Base-by-base conservation (phyloP, 92 coral and sea anemone genomes). In the Pocillopora meandrina region DNA sequence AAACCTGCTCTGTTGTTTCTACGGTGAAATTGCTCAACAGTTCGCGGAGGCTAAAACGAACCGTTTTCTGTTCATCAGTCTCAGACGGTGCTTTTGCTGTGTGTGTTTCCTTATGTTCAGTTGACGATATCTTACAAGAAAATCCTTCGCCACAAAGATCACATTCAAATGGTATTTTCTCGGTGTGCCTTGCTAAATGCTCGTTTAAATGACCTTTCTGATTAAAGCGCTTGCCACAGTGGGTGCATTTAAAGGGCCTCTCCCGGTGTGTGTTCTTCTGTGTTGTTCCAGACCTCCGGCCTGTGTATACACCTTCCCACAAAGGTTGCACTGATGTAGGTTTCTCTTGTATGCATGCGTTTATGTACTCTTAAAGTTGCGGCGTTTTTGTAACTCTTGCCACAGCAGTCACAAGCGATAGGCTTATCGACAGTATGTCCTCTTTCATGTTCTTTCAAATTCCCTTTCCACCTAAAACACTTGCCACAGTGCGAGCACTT, bases 211-310 rank as follows among this genome's bases (percentile, higher is more conserved):
- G 68, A 17, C 68, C 68, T 9, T 20, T 26, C 68, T 19, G 68
- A 64, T 20, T 18, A 9, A 64, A 64, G 26, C 23, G 18, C 68
- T 64, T 64, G 20, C 23, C 68, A 64, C 68, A 20, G 2, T 64
- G 68, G 9, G 31, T 18, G 68, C 68, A 64, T 64, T 64, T 26
- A 64, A 64, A 64, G 21, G 68, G 68, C 68, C 68, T 64, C 68
- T 64, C 34, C 68, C 68, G n/a, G 34, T 64, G 31, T 64, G 68
- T 2, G 68, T 64, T 64, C 68, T 19, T 64, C 18, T 64, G 23
- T 64, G 68, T 16, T 17, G 23, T 9, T 64, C 10, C 68, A 64
- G 68, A 64, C 21, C 21, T 16, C 68, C 21, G 1, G 11, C 20
- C 23, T 19, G 68, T 10, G 68, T 63, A 64, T 17, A 19, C 31